phyloP scores from a whole-genome alignment of 1,140 invertebrate genomes.

The Ceratoteleas bidentatus region DNA sequence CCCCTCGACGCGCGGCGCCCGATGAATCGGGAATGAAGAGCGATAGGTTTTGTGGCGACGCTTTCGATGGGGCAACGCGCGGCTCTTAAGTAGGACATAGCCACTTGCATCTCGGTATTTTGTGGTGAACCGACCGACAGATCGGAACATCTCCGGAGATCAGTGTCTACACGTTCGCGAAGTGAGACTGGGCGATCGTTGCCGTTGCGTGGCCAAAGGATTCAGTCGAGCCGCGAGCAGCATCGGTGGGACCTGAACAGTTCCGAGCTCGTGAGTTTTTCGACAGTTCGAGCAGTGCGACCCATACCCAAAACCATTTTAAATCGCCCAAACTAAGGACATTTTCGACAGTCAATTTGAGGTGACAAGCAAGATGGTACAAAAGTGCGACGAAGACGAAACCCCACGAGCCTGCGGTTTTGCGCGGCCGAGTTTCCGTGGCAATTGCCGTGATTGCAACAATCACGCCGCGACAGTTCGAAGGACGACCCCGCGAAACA shows the following conservation, averaged over 20 bases:
- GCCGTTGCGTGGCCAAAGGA: conserved; percentile 20
- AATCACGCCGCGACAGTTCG: conserved; percentile 32
- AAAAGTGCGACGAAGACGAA: too few species aligned
- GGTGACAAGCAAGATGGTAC: too few species aligned
- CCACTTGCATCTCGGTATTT: too few species aligned
- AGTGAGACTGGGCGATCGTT: conserved; percentile 56
- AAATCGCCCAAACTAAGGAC: too few species aligned
- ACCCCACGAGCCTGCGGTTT: background rate
- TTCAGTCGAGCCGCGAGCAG: conserved; percentile 38
- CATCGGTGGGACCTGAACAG: conserved; percentile 8
- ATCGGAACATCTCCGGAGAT: too few species aligned
- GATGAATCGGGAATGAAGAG: too few species aligned
- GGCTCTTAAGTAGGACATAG: too few species aligned
- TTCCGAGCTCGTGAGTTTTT: conserved; percentile 22
- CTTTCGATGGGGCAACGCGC: too few species aligned
- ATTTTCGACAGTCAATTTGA: too few species aligned
- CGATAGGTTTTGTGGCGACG: too few species aligned
- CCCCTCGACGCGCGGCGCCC: too few species aligned
- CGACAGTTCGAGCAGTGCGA: background rate
- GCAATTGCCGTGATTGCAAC: conserved; percentile 46
- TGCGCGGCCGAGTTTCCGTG: conserved; percentile 31
- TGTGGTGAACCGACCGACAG: too few species aligned
- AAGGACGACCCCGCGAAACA: conserved; percentile 45
- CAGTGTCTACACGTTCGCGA: conserved; percentile 50
- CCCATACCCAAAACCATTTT: conserved; percentile 10